Base-by-base conservation (phyloP, 2,113 vertebrate genomes). In the Candoia aspera region DNA sequence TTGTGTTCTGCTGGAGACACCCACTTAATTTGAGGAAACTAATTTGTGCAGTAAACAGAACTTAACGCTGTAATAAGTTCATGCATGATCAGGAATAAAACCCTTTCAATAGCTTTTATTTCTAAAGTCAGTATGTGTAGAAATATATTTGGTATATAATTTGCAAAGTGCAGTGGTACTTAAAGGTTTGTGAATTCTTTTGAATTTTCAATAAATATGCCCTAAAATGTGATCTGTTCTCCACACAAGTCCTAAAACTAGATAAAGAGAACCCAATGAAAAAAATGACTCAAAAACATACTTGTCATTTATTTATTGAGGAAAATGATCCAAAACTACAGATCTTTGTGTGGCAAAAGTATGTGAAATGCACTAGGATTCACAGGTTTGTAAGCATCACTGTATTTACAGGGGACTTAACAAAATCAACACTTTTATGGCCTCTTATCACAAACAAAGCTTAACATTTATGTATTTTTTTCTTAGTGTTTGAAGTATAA, bases 1-100 rank as follows among this genome's bases (percentile, higher is more conserved):
- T 90, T n/a, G 19, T 93, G 12, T 91, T 90, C 58, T 17, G 10
- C 68, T 86, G 26, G 23, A 54, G 92, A 92, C n/a, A 90, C 2
- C 2, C n/a, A 60, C 3, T 23, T 4, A 54, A 89, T 2, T 46
- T 26, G 68, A 64, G 29, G 87, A 94, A 54, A 87, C 8, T 53
- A 54, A 89, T 8, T 0, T 9, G 1, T n/a, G 64, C 37, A 17
- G 6, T 90, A 91, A 91, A 68, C 13, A 15, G 15, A 68, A 68
- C 64, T 68, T 10, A 68, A 33, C 33, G 5, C 64, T 68, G 29
- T 33, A 49, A 49, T 49, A 33, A 68, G 12, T 0, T 68, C 29
- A 33, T 68, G 5, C 29, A 68, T 33, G 29, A 2, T 1, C 12
- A 68, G 13, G n/a, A 68, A 68, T 68, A 68, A 33, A 68, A 68